These are phyloP conservation scores for Lasaia peninsularis DNA, from an alignment of 1,140 invertebrate genomes.

Conservation along the genomic window DNA sequence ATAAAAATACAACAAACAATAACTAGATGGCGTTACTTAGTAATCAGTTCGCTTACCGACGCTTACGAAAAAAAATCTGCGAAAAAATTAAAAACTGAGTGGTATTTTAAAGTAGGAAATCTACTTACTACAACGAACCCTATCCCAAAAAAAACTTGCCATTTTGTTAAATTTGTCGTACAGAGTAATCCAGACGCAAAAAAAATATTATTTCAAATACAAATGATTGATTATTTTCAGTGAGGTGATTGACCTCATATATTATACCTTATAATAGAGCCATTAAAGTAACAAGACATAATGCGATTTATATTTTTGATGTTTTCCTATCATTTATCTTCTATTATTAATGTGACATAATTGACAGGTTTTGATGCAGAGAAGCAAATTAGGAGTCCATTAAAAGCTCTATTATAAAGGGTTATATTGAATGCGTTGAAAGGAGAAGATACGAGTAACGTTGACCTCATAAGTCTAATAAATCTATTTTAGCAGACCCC, in stretches of 20 bases:
- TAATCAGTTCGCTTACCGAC: too few relatives aligned
- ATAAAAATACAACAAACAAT: too few relatives aligned
- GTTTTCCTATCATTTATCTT: slow-evolving; percentile 1
- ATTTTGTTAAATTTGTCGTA: too few relatives aligned
- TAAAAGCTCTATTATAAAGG: not conserved
- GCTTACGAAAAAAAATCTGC: too few relatives aligned
- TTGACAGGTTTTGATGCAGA: not conserved
- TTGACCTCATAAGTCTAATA: not conserved
- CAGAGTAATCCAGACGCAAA: too few relatives aligned
- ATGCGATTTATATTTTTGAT: not conserved
- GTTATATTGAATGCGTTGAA: slow-evolving; percentile 2
- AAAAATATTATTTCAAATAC: too few relatives aligned
- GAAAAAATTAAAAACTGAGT: too few relatives aligned
- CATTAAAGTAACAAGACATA: not conserved
- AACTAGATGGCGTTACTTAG: too few relatives aligned
- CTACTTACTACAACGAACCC: too few relatives aligned
- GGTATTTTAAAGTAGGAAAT: too few relatives aligned
- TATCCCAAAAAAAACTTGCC: too few relatives aligned
- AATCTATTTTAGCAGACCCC: not conserved
- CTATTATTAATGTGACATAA: slow-evolving; percentile 1
- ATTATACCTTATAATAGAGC: not conserved
- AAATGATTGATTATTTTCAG: too few relatives aligned
- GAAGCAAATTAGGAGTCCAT: not conserved
- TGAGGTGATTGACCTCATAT: not conserved
- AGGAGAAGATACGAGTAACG: not conserved